Evolutionary conservation across 2,113 vertebrate species (phyloP).

Genomic region (Macaca fascicularis): T2T-MFA8v1.1 NC_088394.1:1682001-1682500

Average conservation of each 20-base stretch:
- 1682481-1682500: neutral
- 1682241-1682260: too few species aligned
- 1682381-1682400: neutral
- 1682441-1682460: neutral
- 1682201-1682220: too few species aligned
- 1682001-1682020: accelerated
- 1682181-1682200: too few species aligned
- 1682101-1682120: too few species aligned
- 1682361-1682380: neutral
- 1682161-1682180: too few species aligned
- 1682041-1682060: accelerated
- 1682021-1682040: accelerated
- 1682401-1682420: neutral
- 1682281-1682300: accelerated
- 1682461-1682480: neutral
- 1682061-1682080: too few species aligned
- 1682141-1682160: too few species aligned
- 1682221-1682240: too few species aligned
- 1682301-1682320: too few species aligned
- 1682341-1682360: neutral
- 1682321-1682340: neutral
- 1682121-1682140: too few species aligned
- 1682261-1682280: too few species aligned
- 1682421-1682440: neutral
- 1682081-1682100: too few species aligned